Base-by-base conservation (phyloP, 2,113 vertebrate genomes). In the Istiophorus platypterus region DNA sequence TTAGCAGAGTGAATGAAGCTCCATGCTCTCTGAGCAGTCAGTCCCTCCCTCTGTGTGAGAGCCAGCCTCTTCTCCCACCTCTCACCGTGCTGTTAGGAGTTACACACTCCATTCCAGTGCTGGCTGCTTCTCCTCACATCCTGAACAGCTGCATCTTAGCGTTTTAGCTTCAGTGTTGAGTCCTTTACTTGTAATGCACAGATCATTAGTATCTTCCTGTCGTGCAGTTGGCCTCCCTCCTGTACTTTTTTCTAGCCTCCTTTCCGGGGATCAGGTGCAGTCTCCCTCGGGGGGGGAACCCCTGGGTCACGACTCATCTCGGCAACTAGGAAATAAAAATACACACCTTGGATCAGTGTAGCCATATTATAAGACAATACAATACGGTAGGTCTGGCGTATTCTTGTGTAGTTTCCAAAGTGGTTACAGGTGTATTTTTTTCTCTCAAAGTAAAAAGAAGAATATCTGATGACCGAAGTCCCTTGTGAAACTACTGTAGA, bases 1-100 rank as follows among this genome's bases (percentile, higher is more conserved):
- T 90, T 66, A 92, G 88, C 87, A 77, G 82, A 81, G 91, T 92
- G 91, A 93, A 91, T 93, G 91, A 86, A 93, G 90, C 91, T 93
- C 92, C 93, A 95, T 93, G 91, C 92, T 90, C 76, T 83, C 82
- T 88, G 80, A 68, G 63, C 85, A 85, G 70, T 74, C 76, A 74
- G 88, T 86, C 84, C 90, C 85, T 88, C 90, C 87, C 87, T 91
- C 88, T 81, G 78, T 51, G 22, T 72, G 42, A 51, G 67, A 87
- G 82, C 73, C 87, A 92, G 85, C 76, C 88, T 92, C 87, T 92
- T 82, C 87, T 89, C 89, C 92, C 89, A 88, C 90, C 81, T 89
- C 88, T 71, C 80, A 63, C 76, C 73, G 80, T 20, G 56, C 73
- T 91, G 86, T 72, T 65, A 77, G 72, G 74, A 83, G 69, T 82